Evolutionary conservation across 2,888 invertebrate species (phyloP), one percentile per base, ranked within the genome.

Genomic region (Epirrhoe alternata): DNA sequence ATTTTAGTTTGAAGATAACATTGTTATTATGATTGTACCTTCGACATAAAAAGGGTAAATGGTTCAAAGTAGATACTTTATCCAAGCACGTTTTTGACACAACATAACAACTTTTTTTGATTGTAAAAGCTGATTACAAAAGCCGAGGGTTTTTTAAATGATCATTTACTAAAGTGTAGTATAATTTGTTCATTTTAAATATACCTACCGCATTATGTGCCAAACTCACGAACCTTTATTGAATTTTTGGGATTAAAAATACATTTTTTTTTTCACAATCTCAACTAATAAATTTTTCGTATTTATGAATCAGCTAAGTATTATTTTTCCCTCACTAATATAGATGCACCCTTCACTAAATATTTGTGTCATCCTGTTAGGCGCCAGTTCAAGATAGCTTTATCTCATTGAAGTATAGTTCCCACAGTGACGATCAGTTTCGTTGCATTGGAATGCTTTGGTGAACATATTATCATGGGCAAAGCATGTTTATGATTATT

Each of bases 1-100:
- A 60, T 61, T 68, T 71, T 58, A 50, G 62, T 66, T 66, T 57
- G 38, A 60, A 57, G 69, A 69, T 66, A 69, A 66, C 61, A 61
- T 64, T 64, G 60, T 56, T 56, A 33, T 68, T 64, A 53, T 61
- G 38, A 57, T 60, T 53, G 53, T 10, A 57, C 50, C 42, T 55
- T 38, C 17, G 51, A 45, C 57, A 52, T 58, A 53, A 61, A 64
- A 60, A 64, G 58, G 64, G 56, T 64, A 64, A 64, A 60, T 68
- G 56, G 31, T 53, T 68, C 12, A 57, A 63, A 66, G 49, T 62
- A 42, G 55, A 52, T 58, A 63, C 56, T 61, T 60, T 52, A 42
- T 31, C 6, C 33, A 35, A 50, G 52, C 45, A 63, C 47, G 38
- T 54, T 63, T 59, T 51, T 56, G 61, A 59, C 67, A 67, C 57